Conservation (phyloP, 2,797 vertebrate species). For the Ctenochaetus hawaiiensis region DNA sequence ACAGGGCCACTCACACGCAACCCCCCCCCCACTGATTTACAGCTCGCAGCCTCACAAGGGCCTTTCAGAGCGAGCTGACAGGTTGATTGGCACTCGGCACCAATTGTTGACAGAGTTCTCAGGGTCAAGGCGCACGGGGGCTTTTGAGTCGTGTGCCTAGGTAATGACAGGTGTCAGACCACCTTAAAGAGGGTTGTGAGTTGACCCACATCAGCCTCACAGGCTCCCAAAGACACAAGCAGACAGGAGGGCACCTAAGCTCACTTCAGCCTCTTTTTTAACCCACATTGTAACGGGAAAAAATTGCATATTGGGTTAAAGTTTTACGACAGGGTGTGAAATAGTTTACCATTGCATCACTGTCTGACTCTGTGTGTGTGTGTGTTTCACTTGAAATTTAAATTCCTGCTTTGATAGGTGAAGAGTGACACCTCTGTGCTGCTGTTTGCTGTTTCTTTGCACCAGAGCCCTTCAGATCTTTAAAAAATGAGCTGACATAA, state of each 20-base stretch:
- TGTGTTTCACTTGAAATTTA: constrained; percentile 51
- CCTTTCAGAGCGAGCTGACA: constrained; percentile 60
- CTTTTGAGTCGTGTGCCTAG: constrained; percentile 49
- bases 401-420: constrained; percentile 47
- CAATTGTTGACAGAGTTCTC: constrained; percentile 64
- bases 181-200: constrained; percentile 16
- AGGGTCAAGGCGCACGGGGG: constrained; percentile 43
- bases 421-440: constrained; percentile 41
- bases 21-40: constrained; percentile 63
- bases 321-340: constrained; percentile 13
- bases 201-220: constrained; percentile 24
- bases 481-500: not conserved
- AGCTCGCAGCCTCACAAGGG: constrained; percentile 7
- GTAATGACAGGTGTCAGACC: constrained; percentile 69
- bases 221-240: constrained; percentile 20
- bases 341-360: constrained; percentile 2
- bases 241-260: not conserved
- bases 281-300: not conserved
- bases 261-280: not conserved
- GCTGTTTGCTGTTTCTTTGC: constrained; percentile 37
- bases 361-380: constrained; percentile 12
- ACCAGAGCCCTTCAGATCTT: constrained; percentile 7
- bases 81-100: constrained; percentile 51
- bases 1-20: constrained; percentile 48
- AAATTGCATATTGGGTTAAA: not conserved